Percentiles rank a stretch among this genome's conserved stretches.
phyloP scores from a whole-genome alignment of 2,888 invertebrate genomes.

The Sesamia inferens region DNA sequence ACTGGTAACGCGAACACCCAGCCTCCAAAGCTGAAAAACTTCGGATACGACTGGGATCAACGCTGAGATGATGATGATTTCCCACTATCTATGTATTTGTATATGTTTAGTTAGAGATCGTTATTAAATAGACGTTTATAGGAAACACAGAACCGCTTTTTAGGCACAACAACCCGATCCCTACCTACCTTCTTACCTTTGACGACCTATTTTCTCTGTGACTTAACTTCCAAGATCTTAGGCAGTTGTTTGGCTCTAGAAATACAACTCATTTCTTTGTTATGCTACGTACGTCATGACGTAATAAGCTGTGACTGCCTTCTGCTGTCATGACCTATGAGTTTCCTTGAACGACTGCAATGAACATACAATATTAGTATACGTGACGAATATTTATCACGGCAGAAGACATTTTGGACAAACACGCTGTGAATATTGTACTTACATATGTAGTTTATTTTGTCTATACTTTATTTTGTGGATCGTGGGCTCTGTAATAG shows the following conservation, averaged over 20 bases:
- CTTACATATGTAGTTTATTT: not conserved
- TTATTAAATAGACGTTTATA: not conserved
- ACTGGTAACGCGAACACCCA: too few relatives aligned
- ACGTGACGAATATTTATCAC: conserved; percentile 29
- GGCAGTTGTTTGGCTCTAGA: conserved; percentile 9
- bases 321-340: conserved; percentile 32
- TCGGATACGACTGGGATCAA: too few relatives aligned
- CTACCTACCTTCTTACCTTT: too few relatives aligned
- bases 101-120: not conserved
- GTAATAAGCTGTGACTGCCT: conserved; percentile 45
- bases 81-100: not conserved
- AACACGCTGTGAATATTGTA: not conserved
- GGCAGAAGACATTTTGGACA: conserved; percentile 13
- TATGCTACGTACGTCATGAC: conserved; percentile 11
- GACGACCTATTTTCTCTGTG: not conserved
- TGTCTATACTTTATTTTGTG: not conserved
- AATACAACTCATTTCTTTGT: not conserved
- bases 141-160: not conserved
- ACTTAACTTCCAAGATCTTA: not conserved
- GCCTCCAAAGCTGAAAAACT: too few relatives aligned
- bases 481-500: not conserved
- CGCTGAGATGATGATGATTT: too few relatives aligned
- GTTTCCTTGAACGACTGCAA: conserved; percentile 14
- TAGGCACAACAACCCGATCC: too few relatives aligned
- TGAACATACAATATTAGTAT: conserved; percentile 33